Percentiles rank a stretch among this genome's conserved stretches.
phyloP scores from a whole-genome alignment of 2,113 vertebrate species.

The Otis tarda region DNA sequence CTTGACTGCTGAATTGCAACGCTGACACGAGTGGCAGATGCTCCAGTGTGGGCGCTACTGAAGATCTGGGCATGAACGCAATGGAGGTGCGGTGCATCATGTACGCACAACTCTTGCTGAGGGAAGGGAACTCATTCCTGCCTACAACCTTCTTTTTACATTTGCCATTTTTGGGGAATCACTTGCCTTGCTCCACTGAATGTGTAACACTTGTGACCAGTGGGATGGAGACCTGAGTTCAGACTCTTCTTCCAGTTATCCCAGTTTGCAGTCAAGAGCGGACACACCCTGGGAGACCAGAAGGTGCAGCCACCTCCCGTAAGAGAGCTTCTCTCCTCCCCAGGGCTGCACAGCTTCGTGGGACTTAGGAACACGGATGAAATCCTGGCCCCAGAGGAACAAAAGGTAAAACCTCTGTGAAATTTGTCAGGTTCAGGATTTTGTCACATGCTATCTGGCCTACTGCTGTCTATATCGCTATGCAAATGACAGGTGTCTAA shows the following conservation, averaged over 20 bases:
- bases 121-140: background rate
- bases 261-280: background rate
- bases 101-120: background rate
- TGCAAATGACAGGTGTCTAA: background rate
- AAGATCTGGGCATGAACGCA: background rate
- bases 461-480: background rate
- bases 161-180: background rate
- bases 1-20: background rate
- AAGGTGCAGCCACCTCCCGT: background rate
- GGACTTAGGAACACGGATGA: background rate
- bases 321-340: background rate
- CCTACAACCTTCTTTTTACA: background rate
- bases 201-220: rapidly evolving
- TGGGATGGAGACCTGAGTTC: background rate
- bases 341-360: background rate
- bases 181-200: background rate
- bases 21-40: background rate
- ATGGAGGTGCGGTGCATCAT: rapidly evolving
- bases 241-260: background rate
- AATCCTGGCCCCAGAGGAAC: background rate
- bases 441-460: background rate
- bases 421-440: background rate
- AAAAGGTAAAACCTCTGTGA: background rate
- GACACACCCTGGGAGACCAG: background rate
- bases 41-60: background rate